A percentile compares a stretch with the other conserved stretches of the same genome.
phyloP scores from a whole-genome alignment of 2,797 vertebrate genomes.

The Myotis daubentonii region DNA sequence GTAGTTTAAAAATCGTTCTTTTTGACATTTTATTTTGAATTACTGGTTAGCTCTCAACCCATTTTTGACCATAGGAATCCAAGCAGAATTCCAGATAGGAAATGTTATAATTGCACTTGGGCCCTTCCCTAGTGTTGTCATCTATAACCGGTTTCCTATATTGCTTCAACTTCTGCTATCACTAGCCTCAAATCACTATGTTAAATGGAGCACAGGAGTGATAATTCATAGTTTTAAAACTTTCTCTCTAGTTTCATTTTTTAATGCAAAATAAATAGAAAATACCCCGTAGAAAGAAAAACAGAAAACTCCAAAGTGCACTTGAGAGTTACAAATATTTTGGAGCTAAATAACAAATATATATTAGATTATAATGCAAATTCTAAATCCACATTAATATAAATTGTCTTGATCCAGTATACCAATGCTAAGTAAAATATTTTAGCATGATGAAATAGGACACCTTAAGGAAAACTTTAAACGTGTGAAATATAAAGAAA shows the following conservation, averaged over 20 bases:
- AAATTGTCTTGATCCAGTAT: background rate
- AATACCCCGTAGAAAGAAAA: constrained; percentile 2
- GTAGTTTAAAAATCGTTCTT: constrained; percentile 55
- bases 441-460: background rate
- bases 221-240: constrained; percentile 26
- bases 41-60: background rate
- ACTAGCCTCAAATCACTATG: background rate
- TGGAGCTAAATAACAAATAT: background rate
- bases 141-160: background rate
- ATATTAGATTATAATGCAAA: background rate
- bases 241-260: background rate
- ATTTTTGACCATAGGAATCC: constrained; percentile 52
- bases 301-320: background rate
- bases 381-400: background rate
- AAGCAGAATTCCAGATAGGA: constrained; percentile 49
- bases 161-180: background rate
- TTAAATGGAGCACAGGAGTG: background rate
- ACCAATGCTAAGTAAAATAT: background rate
- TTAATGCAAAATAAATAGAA: background rate
- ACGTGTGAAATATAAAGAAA: background rate
- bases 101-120: background rate
- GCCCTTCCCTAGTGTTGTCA: background rate
- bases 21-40: constrained; percentile 53
- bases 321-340: background rate
- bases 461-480: background rate